Base-by-base conservation (phyloP, 1,140 invertebrate species). In the Oryzaephilus surinamensis region DNA sequence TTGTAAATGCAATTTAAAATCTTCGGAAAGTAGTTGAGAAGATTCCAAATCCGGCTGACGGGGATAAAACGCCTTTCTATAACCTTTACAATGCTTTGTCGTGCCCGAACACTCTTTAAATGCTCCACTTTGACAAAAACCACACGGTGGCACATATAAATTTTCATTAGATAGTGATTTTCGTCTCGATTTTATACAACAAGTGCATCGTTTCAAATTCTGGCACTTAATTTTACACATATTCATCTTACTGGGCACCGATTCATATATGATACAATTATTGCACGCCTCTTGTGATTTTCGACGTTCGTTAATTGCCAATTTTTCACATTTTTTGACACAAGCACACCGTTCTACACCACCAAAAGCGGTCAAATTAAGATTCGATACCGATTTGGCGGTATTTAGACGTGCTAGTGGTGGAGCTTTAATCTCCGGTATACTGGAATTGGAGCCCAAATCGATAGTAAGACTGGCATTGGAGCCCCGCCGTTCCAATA, bases 401-500 rank as follows among this genome's bases (percentile, higher is more conserved):
- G 55, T 46, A 31, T 61, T 61, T n/a, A 61, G 32, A 18, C 52
- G 30, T 8, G 32, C 34, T 3, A 50, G 41, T 6, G 51, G 40
- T 18, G 42, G 18, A 7, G 39, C 26, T 37, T 55, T 56, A 24
- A n/a, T 24, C 16, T 56, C 52, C 0, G 45, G 19, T 18, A 58
- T 52, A 34, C 38, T 60, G 2, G 50, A 50, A 27, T 52, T 53
- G 2, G 54, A 54, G 17, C 23, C 11, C 19, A 62, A 48, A 48
- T 62, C 60, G n/a, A 62, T 62, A 10, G 87, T 92, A 1, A 93
- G 66, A 32, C 82, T 88, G 4, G 87, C 87, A 59, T 85, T 91
- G 6, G 87, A 91, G 36, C 86, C 86, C 27, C 84, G 69, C 10
- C 84, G 68, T 62, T 89, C 81, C 6, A 85, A 57, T 2, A 84